Percentiles rank a stretch among this genome's conserved stretches.
Evolutionary conservation across 2,797 vertebrate species (phyloP).

Genomic region (Aplochiton taeniatus): DNA sequence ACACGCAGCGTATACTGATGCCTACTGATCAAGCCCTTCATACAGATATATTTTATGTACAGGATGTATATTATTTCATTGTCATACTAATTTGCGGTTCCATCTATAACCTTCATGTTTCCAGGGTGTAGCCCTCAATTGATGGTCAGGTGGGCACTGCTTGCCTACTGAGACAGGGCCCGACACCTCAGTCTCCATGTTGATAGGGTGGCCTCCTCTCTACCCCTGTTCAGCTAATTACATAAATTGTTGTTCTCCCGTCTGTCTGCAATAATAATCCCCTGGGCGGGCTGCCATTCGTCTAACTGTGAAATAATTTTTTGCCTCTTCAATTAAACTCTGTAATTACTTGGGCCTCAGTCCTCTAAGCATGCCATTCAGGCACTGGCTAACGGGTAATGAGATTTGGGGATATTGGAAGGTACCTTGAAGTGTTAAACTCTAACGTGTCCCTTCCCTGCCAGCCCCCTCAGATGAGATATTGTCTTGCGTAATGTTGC

Average conservation of each 20-base stretch:
- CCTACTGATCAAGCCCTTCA: no score
- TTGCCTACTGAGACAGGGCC: no score
- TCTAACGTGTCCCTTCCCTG: neutral
- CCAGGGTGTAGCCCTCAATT: no score
- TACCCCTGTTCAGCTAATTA: slow-evolving; percentile 23
- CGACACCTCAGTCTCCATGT: neutral
- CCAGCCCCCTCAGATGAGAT: neutral
- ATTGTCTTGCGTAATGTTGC: slow-evolving; percentile 38
- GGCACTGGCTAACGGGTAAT: slow-evolving; percentile 18
- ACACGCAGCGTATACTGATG: no score
- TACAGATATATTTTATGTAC: no score
- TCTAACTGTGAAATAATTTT: slow-evolving; percentile 42
- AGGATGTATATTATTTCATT: no score
- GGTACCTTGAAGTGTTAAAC: neutral
- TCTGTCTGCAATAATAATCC: slow-evolving; percentile 33
- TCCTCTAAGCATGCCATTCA: slow-evolving; percentile 30
- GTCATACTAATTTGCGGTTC: no score
- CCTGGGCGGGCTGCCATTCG: slow-evolving; percentile 7
- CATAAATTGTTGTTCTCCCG: slow-evolving; percentile 28
- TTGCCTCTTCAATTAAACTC: slow-evolving; percentile 50
- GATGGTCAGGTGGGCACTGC: no score
- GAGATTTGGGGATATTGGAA: slow-evolving; percentile 8
- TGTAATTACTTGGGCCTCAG: slow-evolving; percentile 47
- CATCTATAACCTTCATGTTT: no score
- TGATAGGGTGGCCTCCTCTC: neutral